Conservation (phyloP, 2,797 vertebrate genomes). For the Propithecus perrieri region DNA sequence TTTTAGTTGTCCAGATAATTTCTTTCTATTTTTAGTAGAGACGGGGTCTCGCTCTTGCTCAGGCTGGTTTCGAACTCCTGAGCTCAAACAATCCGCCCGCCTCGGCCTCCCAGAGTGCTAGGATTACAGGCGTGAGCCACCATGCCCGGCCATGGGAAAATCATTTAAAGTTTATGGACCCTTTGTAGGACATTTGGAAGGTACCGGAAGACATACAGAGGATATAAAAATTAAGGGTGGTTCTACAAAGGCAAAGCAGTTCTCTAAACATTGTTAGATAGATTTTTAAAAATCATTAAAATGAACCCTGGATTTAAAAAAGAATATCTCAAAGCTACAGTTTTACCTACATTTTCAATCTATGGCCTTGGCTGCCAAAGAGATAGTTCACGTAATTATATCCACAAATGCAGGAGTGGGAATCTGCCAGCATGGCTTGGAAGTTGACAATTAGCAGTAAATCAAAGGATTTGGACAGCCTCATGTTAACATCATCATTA, state of each 20-base stretch:
- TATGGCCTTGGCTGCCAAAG: neutral
- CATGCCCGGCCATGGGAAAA: neutral
- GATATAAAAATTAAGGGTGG: neutral
- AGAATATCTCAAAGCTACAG: neutral
- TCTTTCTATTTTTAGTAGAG: no score
- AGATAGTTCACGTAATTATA: slow-evolving; percentile 15
- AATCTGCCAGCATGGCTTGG: neutral
- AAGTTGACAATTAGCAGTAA: slow-evolving; percentile 52
- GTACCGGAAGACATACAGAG: neutral
- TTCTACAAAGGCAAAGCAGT: neutral
- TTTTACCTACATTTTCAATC: slow-evolving; percentile 43
- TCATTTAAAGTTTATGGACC: neutral
- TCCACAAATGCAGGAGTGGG: neutral
- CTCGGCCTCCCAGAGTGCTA: no score
- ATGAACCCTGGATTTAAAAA: neutral
- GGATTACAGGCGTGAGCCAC: no score
- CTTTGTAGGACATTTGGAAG: slow-evolving; percentile 38
- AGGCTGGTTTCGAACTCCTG: no score
- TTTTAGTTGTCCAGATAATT: no score
- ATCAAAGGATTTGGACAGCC: slow-evolving; percentile 36
- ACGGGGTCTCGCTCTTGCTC: no score
- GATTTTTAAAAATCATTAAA: neutral
- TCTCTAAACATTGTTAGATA: neutral
- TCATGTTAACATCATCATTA: slow-evolving; percentile 54
- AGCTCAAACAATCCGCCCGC: no score